A percentile compares a stretch with the other conserved stretches of the same genome.
Conservation (phyloP, 2,113 vertebrate genomes). For the Upupa epops region DNA sequence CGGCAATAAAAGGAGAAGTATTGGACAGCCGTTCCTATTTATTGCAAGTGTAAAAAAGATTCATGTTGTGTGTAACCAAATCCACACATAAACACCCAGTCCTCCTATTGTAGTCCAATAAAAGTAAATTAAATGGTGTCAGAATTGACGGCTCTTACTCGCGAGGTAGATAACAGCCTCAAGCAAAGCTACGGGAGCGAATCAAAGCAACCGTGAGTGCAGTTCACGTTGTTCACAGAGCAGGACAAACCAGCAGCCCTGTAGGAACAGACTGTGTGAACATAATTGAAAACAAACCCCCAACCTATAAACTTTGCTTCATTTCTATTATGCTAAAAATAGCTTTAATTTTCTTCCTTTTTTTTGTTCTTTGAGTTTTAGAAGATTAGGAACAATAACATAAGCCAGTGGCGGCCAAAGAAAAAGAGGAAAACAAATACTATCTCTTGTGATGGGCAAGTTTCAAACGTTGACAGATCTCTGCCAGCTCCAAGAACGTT, state of each 20-base stretch:
- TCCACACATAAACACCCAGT: neutral
- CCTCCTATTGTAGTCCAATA: neutral
- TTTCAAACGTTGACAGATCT: constrained; percentile 4
- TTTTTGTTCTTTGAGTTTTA: neutral
- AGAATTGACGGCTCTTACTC: constrained; percentile 14
- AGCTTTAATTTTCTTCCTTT: neutral
- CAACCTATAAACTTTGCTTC: neutral
- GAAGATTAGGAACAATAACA: neutral
- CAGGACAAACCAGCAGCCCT: neutral
- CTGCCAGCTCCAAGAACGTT: neutral
- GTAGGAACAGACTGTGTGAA: neutral
- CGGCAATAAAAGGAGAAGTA: neutral
- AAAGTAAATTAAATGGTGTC: neutral
- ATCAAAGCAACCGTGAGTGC: neutral
- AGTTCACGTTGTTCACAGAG: neutral
- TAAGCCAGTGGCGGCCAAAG: neutral
- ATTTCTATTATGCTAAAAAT: neutral
- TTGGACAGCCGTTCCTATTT: neutral
- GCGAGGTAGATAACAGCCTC: neutral
- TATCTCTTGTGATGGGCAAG: neutral
- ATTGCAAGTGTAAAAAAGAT: neutral
- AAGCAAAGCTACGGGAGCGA: neutral
- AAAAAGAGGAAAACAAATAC: neutral
- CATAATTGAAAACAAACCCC: neutral
- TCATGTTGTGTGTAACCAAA: constrained; percentile 11